Conservation (phyloP, 2,888 invertebrate genomes). For the Thera britannica region DNA sequence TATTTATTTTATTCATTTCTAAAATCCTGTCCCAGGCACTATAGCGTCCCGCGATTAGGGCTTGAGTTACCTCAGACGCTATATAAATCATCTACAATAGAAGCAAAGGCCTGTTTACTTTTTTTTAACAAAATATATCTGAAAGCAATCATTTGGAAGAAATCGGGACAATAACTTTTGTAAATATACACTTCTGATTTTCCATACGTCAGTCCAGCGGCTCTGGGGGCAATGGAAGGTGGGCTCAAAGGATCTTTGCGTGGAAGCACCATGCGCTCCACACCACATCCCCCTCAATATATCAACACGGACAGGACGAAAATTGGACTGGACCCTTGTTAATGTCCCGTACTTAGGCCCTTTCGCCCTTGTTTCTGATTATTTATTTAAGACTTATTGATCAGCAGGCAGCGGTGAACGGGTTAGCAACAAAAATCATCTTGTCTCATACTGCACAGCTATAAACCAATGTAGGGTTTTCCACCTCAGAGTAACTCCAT, state of each 20-base stretch:
- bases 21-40: too few species aligned
- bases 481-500: too few species aligned
- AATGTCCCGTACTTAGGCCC: conserved; percentile 81
- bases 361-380: conserved; percentile 77
- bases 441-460: background rate
- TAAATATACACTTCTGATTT: background rate
- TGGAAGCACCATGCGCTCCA: conserved; percentile 55
- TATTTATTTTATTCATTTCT: too few species aligned
- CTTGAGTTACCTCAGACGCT: too few species aligned
- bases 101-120: too few species aligned
- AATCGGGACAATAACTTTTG: background rate
- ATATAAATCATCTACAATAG: too few species aligned
- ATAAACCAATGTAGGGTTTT: too few species aligned
- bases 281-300: conserved; percentile 77
- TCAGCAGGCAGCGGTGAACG: conserved; percentile 38
- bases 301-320: conserved; percentile 83
- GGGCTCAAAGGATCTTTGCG: conserved; percentile 55
- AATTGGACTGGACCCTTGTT: conserved; percentile 84
- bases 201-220: background rate
- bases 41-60: too few species aligned
- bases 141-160: too few species aligned
- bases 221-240: background rate
- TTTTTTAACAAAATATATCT: too few species aligned
- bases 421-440: conserved; percentile 32
- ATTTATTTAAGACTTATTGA: conserved; percentile 82